phyloP scores from a whole-genome alignment of 1,140 invertebrate genomes.

The Lucilia sericata region DNA sequence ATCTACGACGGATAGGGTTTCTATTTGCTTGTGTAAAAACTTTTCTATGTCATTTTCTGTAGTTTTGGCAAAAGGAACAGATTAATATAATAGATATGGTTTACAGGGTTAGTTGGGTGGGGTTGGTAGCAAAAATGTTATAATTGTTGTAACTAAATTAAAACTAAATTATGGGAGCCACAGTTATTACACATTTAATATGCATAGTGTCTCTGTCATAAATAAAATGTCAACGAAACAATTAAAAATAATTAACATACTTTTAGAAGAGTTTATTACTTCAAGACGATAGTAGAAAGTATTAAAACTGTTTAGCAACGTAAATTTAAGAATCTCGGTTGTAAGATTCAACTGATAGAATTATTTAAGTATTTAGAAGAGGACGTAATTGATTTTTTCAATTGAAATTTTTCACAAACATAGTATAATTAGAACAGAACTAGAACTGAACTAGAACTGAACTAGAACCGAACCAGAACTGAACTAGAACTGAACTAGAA shows the following conservation, averaged over 20 bases:
- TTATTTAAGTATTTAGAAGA: too few relatives aligned
- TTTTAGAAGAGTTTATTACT: background rate
- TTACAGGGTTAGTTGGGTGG: background rate
- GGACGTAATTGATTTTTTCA: too few relatives aligned
- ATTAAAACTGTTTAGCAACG: too few relatives aligned
- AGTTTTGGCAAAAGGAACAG: background rate
- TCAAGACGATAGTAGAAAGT: too few relatives aligned
- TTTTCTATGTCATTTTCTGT: background rate
- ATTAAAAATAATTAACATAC: slow-evolving; percentile 18
- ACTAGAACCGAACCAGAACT: too few relatives aligned
- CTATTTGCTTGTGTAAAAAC: background rate
- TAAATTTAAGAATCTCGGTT: too few relatives aligned
- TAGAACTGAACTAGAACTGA: too few relatives aligned
- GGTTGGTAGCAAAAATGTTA: background rate
- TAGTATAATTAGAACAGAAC: too few relatives aligned
- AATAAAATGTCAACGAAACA: background rate
- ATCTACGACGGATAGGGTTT: background rate
- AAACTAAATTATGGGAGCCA: slow-evolving; percentile 10
- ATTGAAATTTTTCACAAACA: too few relatives aligned
- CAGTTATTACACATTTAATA: background rate
- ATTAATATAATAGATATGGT: background rate
- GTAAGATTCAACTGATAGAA: too few relatives aligned
- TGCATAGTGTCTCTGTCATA: background rate
- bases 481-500: too few relatives aligned
- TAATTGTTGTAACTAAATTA: slow-evolving; percentile 7